These are phyloP conservation scores for Bombyx mori DNA, from an alignment of 1,140 invertebrate species.

Conservation along the genomic window DNA sequence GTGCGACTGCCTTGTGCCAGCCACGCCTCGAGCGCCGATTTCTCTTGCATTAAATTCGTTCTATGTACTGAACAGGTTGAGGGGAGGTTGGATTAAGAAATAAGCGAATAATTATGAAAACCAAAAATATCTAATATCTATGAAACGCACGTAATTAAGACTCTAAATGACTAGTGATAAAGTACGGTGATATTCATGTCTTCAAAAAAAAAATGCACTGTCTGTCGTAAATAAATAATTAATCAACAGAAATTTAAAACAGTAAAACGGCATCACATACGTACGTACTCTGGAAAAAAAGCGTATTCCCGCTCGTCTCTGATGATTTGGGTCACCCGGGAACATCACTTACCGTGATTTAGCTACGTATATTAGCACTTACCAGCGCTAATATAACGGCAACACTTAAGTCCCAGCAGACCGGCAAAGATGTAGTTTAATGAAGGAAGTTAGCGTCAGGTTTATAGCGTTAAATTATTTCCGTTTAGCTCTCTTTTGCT, in stretches of 20 bases:
- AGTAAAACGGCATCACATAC: no score
- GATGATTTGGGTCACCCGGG: not conserved
- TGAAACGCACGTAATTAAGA: no score
- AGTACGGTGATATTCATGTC: no score
- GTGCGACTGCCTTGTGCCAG: conserved; percentile 8
- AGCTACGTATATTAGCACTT: conserved; percentile 11
- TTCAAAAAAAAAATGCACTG: no score
- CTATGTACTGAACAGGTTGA: not conserved
- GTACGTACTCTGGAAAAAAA: not conserved
- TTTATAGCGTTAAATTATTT: not conserved
- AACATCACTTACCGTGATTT: conserved; percentile 5
- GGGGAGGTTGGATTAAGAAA: not conserved
- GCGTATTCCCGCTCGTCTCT: not conserved
- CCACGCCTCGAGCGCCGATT: conserved; percentile 26
- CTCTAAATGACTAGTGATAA: no score
- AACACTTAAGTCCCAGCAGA: conserved; percentile 5
- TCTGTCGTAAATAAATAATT: no score
- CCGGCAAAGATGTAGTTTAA: conserved; percentile 7
- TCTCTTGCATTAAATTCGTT: conserved; percentile 21
- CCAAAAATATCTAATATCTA: no score
- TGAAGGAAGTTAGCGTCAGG: conserved; percentile 5
- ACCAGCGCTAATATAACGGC: conserved; percentile 9
- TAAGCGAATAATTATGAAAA: not conserved
- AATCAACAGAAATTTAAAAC: no score
- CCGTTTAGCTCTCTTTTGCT: no score